Evolutionary conservation across 2,888 invertebrate genomes (phyloP).

Genomic region (Lamellibrachia columna): DNA sequence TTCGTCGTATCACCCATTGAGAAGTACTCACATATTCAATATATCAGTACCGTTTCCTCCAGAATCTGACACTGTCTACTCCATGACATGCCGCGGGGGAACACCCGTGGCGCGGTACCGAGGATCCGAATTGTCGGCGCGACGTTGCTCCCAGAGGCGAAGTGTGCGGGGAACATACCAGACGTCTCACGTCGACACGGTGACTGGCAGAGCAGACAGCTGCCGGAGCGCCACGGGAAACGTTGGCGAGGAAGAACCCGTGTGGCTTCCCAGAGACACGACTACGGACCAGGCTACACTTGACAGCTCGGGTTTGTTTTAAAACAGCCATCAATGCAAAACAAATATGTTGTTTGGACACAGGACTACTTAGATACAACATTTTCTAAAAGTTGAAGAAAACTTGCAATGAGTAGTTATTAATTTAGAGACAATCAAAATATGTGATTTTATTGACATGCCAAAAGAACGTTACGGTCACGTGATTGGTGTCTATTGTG

Average conservation of each 20-base stretch:
- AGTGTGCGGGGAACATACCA: neutral
- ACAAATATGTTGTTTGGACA: neutral
- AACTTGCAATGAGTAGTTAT: no score
- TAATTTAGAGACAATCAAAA: no score
- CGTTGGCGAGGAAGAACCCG: neutral
- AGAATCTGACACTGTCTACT: neutral
- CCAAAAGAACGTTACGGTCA: no score
- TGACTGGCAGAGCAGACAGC: neutral
- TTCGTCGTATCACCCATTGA: neutral
- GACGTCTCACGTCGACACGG: neutral
- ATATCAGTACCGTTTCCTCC: neutral
- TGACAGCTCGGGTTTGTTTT: neutral
- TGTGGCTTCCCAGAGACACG: neutral
- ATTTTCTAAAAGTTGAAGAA: no score
- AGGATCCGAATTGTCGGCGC: neutral
- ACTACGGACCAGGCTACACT: neutral
- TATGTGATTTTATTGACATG: no score
- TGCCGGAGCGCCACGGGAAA: neutral
- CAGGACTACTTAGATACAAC: neutral
- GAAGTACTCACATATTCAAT: neutral
- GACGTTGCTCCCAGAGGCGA: neutral
- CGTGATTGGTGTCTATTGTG: no score
- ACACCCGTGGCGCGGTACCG: neutral
- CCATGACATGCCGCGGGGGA: neutral
- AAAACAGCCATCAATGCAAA: neutral